Conservation (phyloP, 2,797 vertebrate species). For the Pyrocephalus nanus region DNA sequence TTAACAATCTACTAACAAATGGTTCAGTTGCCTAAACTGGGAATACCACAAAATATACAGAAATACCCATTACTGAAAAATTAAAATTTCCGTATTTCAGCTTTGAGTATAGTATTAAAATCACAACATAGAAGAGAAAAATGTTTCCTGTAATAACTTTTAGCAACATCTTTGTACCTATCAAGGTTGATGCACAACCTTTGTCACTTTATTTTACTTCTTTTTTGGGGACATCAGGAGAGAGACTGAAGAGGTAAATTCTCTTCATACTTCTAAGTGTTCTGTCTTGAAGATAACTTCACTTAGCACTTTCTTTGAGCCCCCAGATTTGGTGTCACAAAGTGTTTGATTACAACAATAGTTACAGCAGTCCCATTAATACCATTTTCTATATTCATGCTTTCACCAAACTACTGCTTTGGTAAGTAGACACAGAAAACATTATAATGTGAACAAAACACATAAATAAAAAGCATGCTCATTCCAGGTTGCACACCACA, state of each 20-base stretch:
- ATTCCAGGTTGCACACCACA: constrained; percentile 79
- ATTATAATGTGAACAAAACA: not conserved
- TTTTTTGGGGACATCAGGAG: not conserved
- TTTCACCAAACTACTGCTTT: not conserved
- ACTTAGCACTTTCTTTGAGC: not conserved
- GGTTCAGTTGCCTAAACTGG: not conserved
- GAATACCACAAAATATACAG: not conserved
- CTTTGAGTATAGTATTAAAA: not conserved
- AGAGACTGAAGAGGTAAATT: not conserved
- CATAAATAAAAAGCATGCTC: not conserved
- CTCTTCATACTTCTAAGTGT: not conserved
- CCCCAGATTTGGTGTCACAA: not conserved
- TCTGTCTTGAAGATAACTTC: not conserved
- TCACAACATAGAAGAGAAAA: not conserved
- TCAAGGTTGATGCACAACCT: not conserved
- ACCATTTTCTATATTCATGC: not conserved
- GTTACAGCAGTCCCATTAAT: not conserved
- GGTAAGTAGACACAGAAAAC: not conserved
- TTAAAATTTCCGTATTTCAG: not conserved
- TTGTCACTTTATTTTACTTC: not conserved
- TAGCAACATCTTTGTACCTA: not conserved
- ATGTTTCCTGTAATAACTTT: not conserved
- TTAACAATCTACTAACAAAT: not conserved
- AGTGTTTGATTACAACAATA: not conserved
- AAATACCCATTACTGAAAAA: not conserved